These are phyloP conservation scores for Malurus melanocephalus DNA, from an alignment of 2,113 vertebrate species.

Conservation along the genomic window DNA sequence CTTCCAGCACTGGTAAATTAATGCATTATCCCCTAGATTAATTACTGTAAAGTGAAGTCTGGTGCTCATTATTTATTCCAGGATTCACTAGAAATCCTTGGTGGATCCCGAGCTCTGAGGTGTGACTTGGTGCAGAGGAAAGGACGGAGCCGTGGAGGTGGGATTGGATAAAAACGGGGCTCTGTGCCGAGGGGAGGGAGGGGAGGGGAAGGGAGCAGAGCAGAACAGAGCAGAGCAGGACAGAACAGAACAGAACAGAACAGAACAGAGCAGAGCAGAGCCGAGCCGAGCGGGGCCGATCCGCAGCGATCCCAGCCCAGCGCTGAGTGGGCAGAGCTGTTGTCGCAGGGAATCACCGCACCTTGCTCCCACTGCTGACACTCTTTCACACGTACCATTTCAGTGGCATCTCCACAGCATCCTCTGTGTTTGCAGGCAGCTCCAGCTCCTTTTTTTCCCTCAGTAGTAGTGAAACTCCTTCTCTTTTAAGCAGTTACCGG, in stretches of 20 bases:
- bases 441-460: neutral
- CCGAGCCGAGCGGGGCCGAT: no score
- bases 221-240: no score
- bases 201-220: neutral
- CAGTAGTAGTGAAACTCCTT: neutral
- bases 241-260: no score
- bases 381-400: neutral
- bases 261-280: no score
- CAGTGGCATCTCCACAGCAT: neutral
- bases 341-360: neutral
- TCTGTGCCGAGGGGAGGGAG: no score
- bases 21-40: constrained; percentile 24
- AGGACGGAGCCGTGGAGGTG: neutral
- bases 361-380: neutral
- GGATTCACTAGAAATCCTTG: neutral
- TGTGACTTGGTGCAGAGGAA: neutral
- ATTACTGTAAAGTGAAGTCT: constrained; percentile 34
- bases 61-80: constrained; percentile 28
- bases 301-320: no score
- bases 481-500: neutral
- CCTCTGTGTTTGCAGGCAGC: neutral
- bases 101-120: neutral
- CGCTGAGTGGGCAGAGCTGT: neutral
- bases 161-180: neutral
- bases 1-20: neutral